Conservation (phyloP, 1,140 invertebrate species). For the Pseudomyrmex gracilis region DNA sequence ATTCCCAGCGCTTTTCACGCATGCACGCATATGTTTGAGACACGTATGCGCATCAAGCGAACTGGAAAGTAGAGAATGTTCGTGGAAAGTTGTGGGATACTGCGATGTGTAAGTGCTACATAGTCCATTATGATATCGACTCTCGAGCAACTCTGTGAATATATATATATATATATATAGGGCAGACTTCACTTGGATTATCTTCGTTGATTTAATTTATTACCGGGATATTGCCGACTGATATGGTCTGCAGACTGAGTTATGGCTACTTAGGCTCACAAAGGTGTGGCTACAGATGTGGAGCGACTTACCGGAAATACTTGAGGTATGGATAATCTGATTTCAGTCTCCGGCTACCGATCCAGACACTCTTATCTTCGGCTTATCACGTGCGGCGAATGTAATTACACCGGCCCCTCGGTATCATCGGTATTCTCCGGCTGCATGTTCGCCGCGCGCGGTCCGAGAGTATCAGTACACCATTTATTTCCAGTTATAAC, state of each 20-base stretch:
- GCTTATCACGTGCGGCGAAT: constrained; percentile 59
- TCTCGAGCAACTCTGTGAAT: constrained; percentile 73
- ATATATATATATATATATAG: constrained; percentile 61
- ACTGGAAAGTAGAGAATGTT: constrained; percentile 6
- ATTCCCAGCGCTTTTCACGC: background rate
- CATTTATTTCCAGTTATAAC: too few relatives aligned
- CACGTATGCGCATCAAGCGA: background rate
- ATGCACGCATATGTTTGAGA: constrained; percentile 6
- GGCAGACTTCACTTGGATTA: constrained; percentile 82
- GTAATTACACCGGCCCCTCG: constrained; percentile 50
- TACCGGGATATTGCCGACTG: constrained; percentile 79
- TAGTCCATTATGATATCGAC: constrained; percentile 78
- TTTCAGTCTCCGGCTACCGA: constrained; percentile 55
- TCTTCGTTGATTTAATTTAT: constrained; percentile 84
- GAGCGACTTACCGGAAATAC: constrained; percentile 71
- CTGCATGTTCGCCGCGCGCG: background rate
- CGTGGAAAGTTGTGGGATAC: constrained; percentile 27
- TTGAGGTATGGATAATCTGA: constrained; percentile 67
- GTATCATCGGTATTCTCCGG: constrained; percentile 3
- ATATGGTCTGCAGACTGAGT: constrained; percentile 75
- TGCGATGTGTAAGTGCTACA: constrained; percentile 21
- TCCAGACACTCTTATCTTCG: constrained; percentile 62
- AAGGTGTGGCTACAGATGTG: constrained; percentile 63
- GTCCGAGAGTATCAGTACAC: too few relatives aligned
- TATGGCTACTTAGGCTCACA: constrained; percentile 77